phyloP scores from a whole-genome alignment of 2,113 vertebrate genomes.

The Ornithorhynchus anatinus region DNA sequence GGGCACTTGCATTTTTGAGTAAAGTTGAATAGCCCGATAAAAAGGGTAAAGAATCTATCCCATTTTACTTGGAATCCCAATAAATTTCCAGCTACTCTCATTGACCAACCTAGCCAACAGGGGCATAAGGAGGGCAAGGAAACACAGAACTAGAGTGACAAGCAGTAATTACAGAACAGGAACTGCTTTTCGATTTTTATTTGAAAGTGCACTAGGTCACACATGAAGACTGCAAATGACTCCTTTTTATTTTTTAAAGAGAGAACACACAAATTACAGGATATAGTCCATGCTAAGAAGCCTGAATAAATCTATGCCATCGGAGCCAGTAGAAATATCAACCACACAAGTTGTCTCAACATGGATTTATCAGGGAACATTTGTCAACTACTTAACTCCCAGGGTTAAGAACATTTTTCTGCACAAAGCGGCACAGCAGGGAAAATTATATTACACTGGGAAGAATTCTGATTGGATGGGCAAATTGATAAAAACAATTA shows the following conservation, averaged over 20 bases:
- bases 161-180: not conserved
- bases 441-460: not conserved
- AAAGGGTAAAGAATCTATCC: not conserved
- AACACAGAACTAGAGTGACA: not conserved
- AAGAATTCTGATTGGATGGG: conserved; percentile 14
- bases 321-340: conserved; percentile 30
- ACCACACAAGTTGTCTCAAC: not conserved
- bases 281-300: conserved; percentile 12
- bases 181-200: not conserved
- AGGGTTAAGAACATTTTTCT: conserved; percentile 10
- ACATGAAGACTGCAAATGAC: not conserved
- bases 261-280: conserved; percentile 26
- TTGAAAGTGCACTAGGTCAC: conserved; percentile 2
- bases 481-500: conserved; percentile 35
- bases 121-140: not conserved
- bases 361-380: conserved; percentile 15
- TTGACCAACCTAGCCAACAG: rapidly evolving
- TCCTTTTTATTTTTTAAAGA: conserved; percentile 22
- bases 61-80: not conserved
- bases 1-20: not conserved
- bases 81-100: not conserved
- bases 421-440: not conserved
- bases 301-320: conserved; percentile 11
- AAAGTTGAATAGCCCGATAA: not conserved
- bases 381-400: not conserved